phyloP scores from a whole-genome alignment of 1,140 invertebrate genomes.

The Leptinotarsa defecta region DNA sequence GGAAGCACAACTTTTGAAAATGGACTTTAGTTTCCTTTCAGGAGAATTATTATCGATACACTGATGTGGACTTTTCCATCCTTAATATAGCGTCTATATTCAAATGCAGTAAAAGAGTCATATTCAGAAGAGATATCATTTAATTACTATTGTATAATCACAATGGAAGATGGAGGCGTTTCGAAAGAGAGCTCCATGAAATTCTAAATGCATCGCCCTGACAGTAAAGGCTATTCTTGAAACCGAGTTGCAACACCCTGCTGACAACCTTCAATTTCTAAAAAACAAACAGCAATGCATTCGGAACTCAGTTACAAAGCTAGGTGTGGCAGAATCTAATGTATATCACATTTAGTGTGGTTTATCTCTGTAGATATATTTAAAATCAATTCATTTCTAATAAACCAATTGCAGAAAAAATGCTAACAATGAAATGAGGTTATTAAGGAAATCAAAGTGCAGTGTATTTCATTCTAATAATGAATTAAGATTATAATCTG shows the following conservation, averaged over 20 bases:
- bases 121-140: too few relatives aligned
- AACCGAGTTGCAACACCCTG: constrained; percentile 9
- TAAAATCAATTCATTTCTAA: background rate
- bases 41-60: too few relatives aligned
- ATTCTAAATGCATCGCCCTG: constrained; percentile 18
- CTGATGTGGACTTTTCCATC: too few relatives aligned
- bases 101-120: too few relatives aligned
- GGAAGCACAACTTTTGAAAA: too few relatives aligned
- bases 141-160: background rate
- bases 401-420: constrained; percentile 2
- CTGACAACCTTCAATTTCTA: constrained; percentile 18
- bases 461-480: background rate
- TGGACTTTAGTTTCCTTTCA: too few relatives aligned
- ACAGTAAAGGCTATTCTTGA: constrained; percentile 16
- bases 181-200: background rate
- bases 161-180: constrained; percentile 2
- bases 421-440: constrained; percentile 6
- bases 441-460: background rate
- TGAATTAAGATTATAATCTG: background rate
- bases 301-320: constrained; percentile 10
- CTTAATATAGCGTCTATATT: too few relatives aligned
- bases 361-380: constrained; percentile 7
- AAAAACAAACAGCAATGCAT: constrained; percentile 2
- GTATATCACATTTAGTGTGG: constrained; percentile 21
- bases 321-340: constrained; percentile 21